Percentiles rank a stretch among this genome's conserved stretches.
Conservation (phyloP, 2,888 invertebrate species). For the Dasysyrphus tricinctus region DNA sequence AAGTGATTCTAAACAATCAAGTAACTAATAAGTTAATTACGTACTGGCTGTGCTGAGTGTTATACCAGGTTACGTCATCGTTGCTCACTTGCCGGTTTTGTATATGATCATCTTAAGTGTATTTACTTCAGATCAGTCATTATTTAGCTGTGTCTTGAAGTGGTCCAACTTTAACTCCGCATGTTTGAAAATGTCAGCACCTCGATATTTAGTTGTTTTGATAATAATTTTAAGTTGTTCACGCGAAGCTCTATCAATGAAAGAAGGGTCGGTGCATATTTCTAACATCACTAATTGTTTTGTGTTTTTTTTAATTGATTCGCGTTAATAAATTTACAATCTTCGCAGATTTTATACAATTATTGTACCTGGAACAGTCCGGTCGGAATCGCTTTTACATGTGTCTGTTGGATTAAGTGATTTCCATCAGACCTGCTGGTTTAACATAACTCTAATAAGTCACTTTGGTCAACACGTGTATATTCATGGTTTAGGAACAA, state of each 20-base stretch:
- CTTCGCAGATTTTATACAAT: conserved; percentile 48
- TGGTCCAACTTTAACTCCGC: neutral
- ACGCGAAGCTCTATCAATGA: neutral
- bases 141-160: conserved; percentile 5
- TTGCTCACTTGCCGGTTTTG: neutral
- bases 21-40: neutral
- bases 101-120: neutral
- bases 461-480: too few relatives aligned
- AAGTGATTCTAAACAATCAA: neutral
- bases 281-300: neutral
- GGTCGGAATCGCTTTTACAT: conserved; percentile 34
- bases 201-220: neutral
- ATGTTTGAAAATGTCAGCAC: neutral
- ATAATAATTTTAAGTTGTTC: neutral
- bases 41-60: neutral
- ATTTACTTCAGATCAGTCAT: conserved; percentile 10
- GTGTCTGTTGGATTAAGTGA: conserved; percentile 79
- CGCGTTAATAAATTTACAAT: neutral
- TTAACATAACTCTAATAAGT: conserved; percentile 32
- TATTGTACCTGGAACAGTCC: conserved; percentile 46
- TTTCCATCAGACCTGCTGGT: conserved; percentile 81
- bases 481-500: neutral
- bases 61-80: neutral
- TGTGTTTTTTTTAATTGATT: neutral
- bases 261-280: neutral